These are phyloP conservation scores for Drosophila falleni DNA, from an alignment of 2,888 invertebrate species.

Conservation along the genomic window DNA sequence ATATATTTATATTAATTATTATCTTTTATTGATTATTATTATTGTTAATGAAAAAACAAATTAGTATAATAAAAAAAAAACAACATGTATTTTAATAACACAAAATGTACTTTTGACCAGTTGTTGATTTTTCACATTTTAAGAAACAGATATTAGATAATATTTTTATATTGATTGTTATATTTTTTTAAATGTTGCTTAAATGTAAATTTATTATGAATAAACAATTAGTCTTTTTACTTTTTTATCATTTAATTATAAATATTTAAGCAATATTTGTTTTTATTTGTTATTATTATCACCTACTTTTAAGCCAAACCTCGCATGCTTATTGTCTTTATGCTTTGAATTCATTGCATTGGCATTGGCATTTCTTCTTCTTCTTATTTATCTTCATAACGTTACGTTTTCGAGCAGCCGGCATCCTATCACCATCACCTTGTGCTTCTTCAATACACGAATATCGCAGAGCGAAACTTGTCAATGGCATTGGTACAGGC, in stretches of 20 bases:
- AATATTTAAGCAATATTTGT: background rate
- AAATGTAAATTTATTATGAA: background rate
- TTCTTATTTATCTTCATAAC: constrained; percentile 35
- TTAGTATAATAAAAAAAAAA: too few relatives aligned
- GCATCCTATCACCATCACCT: constrained; percentile 55
- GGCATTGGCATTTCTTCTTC: constrained; percentile 28
- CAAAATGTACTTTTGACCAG: constrained; percentile 5
- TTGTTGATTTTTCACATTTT: background rate
- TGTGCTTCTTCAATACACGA: constrained; percentile 48
- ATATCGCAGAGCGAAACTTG: constrained; percentile 51
- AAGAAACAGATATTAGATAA: background rate
- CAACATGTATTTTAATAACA: too few relatives aligned
- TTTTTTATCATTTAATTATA: background rate
- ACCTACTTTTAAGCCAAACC: constrained; percentile 30
- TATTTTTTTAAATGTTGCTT: too few relatives aligned
- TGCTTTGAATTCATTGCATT: constrained; percentile 48
- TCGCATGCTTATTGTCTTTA: constrained; percentile 40
- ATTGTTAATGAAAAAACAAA: background rate
- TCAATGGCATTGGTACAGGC: constrained; percentile 64
- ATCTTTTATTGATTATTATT: background rate
- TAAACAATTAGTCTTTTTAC: background rate
- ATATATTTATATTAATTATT: background rate
- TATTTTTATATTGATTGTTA: too few relatives aligned
- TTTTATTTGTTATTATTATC: constrained; percentile 9
- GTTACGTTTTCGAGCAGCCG: constrained; percentile 56